phyloP scores from a whole-genome alignment of 1,140 invertebrate species.

The Drosophila watanabei region DNA sequence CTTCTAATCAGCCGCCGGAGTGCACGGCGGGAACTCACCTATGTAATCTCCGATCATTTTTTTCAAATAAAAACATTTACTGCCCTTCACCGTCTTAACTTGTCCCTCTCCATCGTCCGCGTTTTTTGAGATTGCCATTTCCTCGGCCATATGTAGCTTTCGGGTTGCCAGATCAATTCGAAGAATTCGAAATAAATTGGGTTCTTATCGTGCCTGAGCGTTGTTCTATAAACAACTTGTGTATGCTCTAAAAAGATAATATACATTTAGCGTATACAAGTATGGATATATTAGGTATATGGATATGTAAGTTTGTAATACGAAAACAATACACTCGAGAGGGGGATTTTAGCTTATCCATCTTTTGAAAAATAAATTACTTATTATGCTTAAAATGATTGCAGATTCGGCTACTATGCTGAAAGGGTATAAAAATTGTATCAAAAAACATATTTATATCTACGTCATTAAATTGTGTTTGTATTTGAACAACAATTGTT shows the following conservation, averaged over 20 bases:
- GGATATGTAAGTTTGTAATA: not conserved
- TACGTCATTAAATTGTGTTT: not conserved
- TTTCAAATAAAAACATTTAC: constrained; percentile 27
- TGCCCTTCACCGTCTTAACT: constrained; percentile 1
- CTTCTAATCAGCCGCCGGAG: not conserved
- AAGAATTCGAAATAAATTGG: constrained; percentile 2
- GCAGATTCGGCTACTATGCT: too few species aligned
- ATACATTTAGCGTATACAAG: not conserved
- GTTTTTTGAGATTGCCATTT: constrained; percentile 31
- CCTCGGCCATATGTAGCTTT: not conserved
- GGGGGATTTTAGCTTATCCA: not conserved
- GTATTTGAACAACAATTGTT: not conserved
- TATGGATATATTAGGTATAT: not conserved
- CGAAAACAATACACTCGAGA: not conserved
- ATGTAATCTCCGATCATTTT: constrained; percentile 42
- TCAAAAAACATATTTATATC: too few species aligned
- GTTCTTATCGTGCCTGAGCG: not conserved
- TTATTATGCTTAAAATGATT: too few species aligned
- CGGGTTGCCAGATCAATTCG: constrained; percentile 18
- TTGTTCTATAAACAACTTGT: not conserved
- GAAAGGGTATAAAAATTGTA: not conserved
- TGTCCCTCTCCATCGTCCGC: not conserved
- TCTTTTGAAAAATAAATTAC: not conserved
- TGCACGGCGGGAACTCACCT: constrained; percentile 17
- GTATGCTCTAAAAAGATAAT: not conserved